A percentile compares a stretch with the other conserved stretches of the same genome.
phyloP scores from a whole-genome alignment of 2,797 vertebrate species.

The Sebastes minor region DNA sequence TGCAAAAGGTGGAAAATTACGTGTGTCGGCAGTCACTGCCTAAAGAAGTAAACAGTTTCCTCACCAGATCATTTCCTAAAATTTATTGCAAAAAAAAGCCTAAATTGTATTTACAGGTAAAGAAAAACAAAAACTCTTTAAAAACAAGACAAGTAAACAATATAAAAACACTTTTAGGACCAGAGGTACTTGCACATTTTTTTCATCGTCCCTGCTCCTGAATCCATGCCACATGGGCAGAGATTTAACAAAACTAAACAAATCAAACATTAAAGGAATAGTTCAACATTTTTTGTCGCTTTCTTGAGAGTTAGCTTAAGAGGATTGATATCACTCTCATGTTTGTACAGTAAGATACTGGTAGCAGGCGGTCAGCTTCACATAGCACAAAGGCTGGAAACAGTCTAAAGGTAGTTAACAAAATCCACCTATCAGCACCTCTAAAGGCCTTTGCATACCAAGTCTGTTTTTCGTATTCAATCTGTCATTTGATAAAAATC shows the following conservation, averaged over 20 bases:
- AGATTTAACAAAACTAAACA: slow-evolving; percentile 33
- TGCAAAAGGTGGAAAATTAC: slow-evolving; percentile 27
- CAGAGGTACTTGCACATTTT: background rate
- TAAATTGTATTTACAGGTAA: slow-evolving; percentile 49
- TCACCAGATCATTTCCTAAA: background rate
- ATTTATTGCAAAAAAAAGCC: slow-evolving; percentile 66
- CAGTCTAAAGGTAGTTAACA: too few relatives aligned
- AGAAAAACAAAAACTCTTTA: background rate
- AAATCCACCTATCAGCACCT: too few relatives aligned
- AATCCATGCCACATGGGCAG: background rate
- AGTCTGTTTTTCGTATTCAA: too few relatives aligned
- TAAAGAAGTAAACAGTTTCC: background rate
- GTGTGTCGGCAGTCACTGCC: background rate
- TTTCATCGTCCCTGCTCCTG: slow-evolving; percentile 2
- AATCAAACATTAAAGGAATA: slow-evolving; percentile 8
- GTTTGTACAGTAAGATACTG: background rate
- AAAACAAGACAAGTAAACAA: slow-evolving; percentile 15
- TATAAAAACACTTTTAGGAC: slow-evolving; percentile 29
- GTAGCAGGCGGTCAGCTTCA: too few relatives aligned
- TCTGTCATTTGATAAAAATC: too few relatives aligned
- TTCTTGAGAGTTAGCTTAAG: background rate
- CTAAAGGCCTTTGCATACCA: too few relatives aligned
- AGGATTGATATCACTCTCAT: background rate
- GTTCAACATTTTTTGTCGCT: background rate
- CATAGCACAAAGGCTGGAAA: background rate